A percentile compares a stretch with the other conserved stretches of the same genome.
Conservation (phyloP, 1,140 invertebrate species). For the Aphelenchoides fujianensis region DNA sequence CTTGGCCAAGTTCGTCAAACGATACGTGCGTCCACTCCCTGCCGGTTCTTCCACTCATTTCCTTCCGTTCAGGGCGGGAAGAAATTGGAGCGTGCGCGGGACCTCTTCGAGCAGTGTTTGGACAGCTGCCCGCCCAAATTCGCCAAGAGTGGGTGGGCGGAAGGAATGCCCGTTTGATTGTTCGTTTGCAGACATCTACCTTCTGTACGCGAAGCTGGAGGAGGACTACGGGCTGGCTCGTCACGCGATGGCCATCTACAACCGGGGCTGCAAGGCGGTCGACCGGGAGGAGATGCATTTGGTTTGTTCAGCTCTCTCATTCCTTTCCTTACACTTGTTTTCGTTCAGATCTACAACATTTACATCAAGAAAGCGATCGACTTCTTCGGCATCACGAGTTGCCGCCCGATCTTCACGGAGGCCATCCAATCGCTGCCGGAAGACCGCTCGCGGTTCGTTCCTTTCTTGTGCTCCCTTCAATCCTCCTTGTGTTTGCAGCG, state of each 20-base stretch:
- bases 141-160: conserved; percentile 73
- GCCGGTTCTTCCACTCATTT: conserved; percentile 16
- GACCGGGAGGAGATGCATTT: conserved; percentile 87
- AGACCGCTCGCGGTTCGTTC: conserved; percentile 71
- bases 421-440: conserved; percentile 90
- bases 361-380: conserved; percentile 97
- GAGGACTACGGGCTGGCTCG: conserved; percentile 93
- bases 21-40: conserved; percentile 76
- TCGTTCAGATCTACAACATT: conserved; percentile 90
- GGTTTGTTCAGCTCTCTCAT: conserved; percentile 64
- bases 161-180: conserved; percentile 19
- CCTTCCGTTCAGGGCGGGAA: conserved; percentile 71
- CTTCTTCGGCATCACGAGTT: conserved; percentile 93
- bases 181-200: conserved; percentile 73
- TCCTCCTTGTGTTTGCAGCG: conserved; percentile 66
- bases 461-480: conserved; percentile 65
- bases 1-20: conserved; percentile 87
- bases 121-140: conserved; percentile 90
- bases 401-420: conserved; percentile 93
- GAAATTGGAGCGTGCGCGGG: conserved; percentile 90
- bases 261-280: conserved; percentile 84
- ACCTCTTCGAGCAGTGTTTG: conserved; percentile 97
- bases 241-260: conserved; percentile 96
- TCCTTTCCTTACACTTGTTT: conserved; percentile 26
- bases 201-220: conserved; percentile 95